A percentile compares a stretch with the other conserved stretches of the same genome.
phyloP scores from a whole-genome alignment of 2,113 vertebrate species.

The Ursus arctos region DNA sequence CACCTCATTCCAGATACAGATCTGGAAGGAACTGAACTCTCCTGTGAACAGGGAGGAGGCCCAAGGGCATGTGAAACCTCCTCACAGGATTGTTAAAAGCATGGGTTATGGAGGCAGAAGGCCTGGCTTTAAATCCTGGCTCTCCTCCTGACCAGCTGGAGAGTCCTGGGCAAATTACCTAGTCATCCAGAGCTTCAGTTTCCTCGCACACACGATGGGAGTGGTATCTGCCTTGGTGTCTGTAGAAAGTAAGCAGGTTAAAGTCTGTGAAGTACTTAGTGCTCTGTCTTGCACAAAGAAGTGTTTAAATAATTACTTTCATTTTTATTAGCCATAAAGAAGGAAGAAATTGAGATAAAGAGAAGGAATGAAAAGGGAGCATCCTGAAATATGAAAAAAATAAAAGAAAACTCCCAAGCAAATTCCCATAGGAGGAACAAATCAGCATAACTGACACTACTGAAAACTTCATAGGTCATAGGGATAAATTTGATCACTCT shows the following conservation, averaged over 20 bases:
- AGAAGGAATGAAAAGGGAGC: too few species aligned
- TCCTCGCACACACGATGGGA: neutral
- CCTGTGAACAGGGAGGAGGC: neutral
- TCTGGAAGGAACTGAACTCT: neutral
- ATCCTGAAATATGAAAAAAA: too few species aligned
- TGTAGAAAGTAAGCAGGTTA: neutral
- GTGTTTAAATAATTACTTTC: neutral
- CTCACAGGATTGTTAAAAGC: neutral
- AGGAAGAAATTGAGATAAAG: neutral
- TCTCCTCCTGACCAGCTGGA: neutral
- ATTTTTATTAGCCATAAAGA: neutral
- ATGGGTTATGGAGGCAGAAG: neutral
- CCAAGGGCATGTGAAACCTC: neutral
- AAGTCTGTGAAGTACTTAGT: neutral
- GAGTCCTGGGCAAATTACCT: neutral
- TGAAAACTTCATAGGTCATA: neutral
- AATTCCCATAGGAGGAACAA: neutral
- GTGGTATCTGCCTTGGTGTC: neutral
- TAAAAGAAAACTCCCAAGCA: neutral
- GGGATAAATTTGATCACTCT: neutral
- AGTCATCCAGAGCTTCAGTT: neutral
- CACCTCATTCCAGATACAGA: neutral
- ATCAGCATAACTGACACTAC: neutral
- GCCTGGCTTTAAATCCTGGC: neutral
- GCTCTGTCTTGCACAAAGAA: neutral